Conservation (phyloP, 2,888 invertebrate genomes). For the Cantharis lateralis region DNA sequence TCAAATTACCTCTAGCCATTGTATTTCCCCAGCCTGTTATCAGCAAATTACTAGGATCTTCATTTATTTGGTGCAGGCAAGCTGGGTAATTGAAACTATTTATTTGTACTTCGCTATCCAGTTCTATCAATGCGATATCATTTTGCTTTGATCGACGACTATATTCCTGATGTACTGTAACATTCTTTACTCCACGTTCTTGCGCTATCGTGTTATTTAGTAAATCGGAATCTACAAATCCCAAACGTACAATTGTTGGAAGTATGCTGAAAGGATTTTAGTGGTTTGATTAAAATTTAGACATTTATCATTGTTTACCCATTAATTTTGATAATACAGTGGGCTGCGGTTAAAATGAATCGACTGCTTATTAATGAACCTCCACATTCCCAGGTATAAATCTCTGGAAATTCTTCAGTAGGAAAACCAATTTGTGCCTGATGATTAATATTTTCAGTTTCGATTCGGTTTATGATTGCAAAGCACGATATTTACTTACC, state of each 20-base stretch:
- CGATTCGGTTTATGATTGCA: background rate
- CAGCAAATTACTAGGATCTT: constrained; percentile 45
- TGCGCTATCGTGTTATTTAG: constrained; percentile 40
- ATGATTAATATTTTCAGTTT: background rate
- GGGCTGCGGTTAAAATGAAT: constrained; percentile 64
- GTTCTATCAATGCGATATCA: constrained; percentile 55
- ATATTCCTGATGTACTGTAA: constrained; percentile 50
- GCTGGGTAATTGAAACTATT: constrained; percentile 54
- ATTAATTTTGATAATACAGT: constrained; percentile 54
- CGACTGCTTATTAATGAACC: constrained; percentile 60
- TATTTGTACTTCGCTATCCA: constrained; percentile 43
- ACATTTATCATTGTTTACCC: constrained; percentile 4
- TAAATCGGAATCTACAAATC: constrained; percentile 42
- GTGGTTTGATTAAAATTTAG: background rate
- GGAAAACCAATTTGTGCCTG: background rate
- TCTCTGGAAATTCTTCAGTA: background rate
- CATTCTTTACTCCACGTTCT: constrained; percentile 44
- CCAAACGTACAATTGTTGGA: constrained; percentile 43
- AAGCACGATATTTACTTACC: background rate
- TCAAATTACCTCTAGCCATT: constrained; percentile 7
- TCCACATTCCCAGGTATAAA: constrained; percentile 55
- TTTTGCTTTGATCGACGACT: constrained; percentile 46
- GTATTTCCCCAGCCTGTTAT: constrained; percentile 57
- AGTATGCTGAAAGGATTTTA: background rate
- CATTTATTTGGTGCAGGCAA: constrained; percentile 52